A percentile compares a stretch with the other conserved stretches of the same genome.
Evolutionary conservation across 2,797 vertebrate species (phyloP).

Genomic region (Chiloscyllium punctatum): DNA sequence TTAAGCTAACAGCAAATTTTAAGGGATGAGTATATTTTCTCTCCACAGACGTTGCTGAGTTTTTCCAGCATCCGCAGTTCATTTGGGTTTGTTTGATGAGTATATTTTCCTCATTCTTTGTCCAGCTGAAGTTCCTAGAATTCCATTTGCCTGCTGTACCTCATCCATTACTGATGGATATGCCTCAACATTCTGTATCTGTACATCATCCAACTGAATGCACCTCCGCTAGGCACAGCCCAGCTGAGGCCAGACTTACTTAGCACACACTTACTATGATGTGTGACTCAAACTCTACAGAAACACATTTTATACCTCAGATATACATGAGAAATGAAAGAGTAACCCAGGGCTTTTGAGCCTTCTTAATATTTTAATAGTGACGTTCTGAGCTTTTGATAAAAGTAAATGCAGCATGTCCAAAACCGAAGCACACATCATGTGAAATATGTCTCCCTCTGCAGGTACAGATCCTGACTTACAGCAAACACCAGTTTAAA

Average conservation of each 20-base stretch:
- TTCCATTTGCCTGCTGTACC: background rate
- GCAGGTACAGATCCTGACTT: background rate
- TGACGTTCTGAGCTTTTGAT: background rate
- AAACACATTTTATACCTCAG: background rate
- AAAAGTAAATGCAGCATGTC: background rate
- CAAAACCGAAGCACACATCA: background rate
- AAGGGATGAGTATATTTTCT: background rate
- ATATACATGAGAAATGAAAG: background rate
- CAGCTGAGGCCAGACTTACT: background rate
- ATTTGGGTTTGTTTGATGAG: too few species aligned
- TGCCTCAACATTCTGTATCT: background rate
- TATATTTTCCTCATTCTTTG: background rate
- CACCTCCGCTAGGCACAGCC: background rate
- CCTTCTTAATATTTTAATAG: background rate
- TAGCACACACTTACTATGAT: background rate
- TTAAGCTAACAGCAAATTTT: background rate
- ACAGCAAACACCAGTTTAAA: background rate
- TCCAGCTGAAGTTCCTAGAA: background rate
- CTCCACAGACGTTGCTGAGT: too few species aligned
- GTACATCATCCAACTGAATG: background rate
- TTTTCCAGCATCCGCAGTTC: too few species aligned
- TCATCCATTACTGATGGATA: background rate
- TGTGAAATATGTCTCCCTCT: background rate
- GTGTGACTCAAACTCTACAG: background rate
- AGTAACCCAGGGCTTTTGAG: background rate